These are phyloP conservation scores for Poeciliopsis gracilis DNA, from an alignment of 2,797 vertebrate genomes.

Conservation along the genomic window DNA sequence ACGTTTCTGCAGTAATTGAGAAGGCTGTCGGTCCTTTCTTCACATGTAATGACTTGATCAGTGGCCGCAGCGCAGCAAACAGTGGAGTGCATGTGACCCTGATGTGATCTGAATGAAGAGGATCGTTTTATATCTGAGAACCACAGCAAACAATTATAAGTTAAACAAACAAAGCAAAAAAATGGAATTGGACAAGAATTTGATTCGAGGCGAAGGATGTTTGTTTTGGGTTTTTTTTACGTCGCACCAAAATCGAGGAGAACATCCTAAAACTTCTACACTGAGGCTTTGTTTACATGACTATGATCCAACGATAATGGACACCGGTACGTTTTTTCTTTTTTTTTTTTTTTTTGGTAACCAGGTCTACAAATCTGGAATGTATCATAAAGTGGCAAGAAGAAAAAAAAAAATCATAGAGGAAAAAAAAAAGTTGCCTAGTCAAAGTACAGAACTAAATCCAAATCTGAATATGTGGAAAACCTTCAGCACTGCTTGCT, in stretches of 20 bases:
- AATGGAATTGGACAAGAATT: background rate
- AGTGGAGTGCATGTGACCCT: background rate
- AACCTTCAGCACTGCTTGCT: background rate
- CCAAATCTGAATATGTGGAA: background rate
- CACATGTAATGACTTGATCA: background rate
- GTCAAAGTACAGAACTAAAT: background rate
- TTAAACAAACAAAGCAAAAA: background rate
- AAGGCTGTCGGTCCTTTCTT: background rate
- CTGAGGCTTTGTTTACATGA: background rate
- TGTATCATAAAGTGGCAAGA: background rate
- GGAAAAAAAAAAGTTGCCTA: background rate
- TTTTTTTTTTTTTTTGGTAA: background rate
- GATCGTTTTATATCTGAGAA: background rate
- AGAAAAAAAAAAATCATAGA: background rate
- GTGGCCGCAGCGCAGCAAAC: background rate
- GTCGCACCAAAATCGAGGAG: background rate
- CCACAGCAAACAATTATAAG: background rate
- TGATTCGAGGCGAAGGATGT: background rate
- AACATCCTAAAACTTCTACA: background rate
- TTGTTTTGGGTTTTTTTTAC: too few relatives aligned
- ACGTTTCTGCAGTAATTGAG: background rate
- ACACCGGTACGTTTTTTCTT: too few relatives aligned
- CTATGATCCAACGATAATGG: too few relatives aligned
- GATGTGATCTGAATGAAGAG: background rate
- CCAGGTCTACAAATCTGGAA: background rate